These are phyloP conservation scores for Xyrauchen texanus DNA, from an alignment of 2,113 vertebrate genomes.

Conservation along the genomic window DNA sequence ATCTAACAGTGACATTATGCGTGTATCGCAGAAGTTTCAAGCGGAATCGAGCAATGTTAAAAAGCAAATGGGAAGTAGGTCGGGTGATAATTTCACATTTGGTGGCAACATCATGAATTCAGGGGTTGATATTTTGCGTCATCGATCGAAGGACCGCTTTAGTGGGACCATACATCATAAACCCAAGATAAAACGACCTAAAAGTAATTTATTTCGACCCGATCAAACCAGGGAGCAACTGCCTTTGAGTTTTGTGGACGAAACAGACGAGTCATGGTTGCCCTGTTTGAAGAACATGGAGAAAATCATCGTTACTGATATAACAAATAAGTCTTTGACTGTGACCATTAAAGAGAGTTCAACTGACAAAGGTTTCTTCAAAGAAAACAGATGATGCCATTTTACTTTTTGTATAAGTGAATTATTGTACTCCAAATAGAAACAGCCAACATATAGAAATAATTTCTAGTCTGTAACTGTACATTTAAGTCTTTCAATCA, in stretches of 20 bases:
- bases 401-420: slow-evolving; percentile 8
- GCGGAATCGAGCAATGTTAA: slow-evolving; percentile 66
- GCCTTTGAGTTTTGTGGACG: slow-evolving; percentile 76
- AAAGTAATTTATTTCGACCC: slow-evolving; percentile 41
- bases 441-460: slow-evolving; percentile 61
- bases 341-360: slow-evolving; percentile 97
- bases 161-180: slow-evolving; percentile 70
- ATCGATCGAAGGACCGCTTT: slow-evolving; percentile 71
- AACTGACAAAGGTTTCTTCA: slow-evolving; percentile 97
- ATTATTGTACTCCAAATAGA: slow-evolving; percentile 38
- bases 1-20: slow-evolving; percentile 79
- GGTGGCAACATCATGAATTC: slow-evolving; percentile 25
- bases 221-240: slow-evolving; percentile 21
- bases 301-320: slow-evolving; percentile 93
- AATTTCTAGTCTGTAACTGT: slow-evolving; percentile 49
- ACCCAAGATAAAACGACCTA: slow-evolving; percentile 67
- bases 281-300: slow-evolving; percentile 87
- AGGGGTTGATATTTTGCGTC: slow-evolving; percentile 34
- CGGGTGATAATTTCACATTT: slow-evolving; percentile 33
- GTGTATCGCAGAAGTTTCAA: slow-evolving; percentile 84
- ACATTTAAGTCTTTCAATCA: slow-evolving; percentile 42
- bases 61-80: slow-evolving; percentile 41
- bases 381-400: slow-evolving; percentile 83
- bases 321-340: slow-evolving; percentile 96
- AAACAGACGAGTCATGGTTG: slow-evolving; percentile 82